A percentile compares a stretch with the other conserved stretches of the same genome.
These are phyloP conservation scores for Xiphorhynchus erythropygius DNA, from an alignment of 2,797 vertebrate genomes.

Conservation along the genomic window DNA sequence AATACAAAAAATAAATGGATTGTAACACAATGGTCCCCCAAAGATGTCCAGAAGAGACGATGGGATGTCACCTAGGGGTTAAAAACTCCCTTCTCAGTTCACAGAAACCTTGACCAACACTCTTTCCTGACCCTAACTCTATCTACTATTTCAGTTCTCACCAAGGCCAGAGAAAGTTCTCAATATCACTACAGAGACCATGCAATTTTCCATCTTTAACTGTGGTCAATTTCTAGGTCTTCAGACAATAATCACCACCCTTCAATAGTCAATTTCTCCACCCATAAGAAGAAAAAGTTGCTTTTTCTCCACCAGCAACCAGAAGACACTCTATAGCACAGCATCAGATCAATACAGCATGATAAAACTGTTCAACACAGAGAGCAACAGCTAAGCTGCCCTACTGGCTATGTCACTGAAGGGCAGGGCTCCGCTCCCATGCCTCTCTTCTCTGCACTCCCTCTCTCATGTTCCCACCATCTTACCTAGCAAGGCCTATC, in stretches of 20 bases:
- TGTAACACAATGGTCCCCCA: neutral
- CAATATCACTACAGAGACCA: neutral
- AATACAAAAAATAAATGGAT: neutral
- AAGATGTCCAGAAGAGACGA: neutral
- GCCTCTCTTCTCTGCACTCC: neutral
- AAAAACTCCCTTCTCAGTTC: neutral
- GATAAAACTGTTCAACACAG: neutral
- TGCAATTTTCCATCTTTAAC: neutral
- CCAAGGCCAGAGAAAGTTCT: neutral
- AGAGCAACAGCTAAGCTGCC: neutral
- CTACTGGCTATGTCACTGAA: neutral
- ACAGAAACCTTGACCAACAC: neutral
- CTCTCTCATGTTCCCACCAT: fast-evolving
- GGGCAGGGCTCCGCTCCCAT: neutral
- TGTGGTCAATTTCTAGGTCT: neutral
- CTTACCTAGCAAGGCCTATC: neutral
- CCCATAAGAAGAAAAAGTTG: neutral
- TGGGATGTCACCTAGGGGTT: neutral
- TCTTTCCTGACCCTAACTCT: neutral
- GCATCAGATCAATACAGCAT: neutral
- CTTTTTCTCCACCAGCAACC: neutral
- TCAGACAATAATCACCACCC: neutral
- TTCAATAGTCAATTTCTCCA: neutral
- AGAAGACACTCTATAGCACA: neutral
- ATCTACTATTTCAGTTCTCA: neutral